Conservation (phyloP, 2,113 vertebrate species). For the Fregata magnificens region DNA sequence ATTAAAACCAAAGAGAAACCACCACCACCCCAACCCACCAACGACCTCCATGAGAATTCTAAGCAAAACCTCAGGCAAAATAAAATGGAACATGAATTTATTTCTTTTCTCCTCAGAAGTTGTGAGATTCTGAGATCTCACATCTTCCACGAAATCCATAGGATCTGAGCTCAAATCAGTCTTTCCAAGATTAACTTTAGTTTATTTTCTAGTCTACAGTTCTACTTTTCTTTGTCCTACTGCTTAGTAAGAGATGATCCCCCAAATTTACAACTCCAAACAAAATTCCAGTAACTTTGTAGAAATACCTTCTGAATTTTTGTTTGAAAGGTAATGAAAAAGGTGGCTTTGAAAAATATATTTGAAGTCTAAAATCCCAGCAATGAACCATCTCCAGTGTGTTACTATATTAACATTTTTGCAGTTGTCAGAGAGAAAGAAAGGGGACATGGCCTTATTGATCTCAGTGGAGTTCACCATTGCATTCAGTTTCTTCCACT, state of each 20-base stretch:
- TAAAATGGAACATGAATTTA: not conserved
- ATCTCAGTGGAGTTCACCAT: rapidly evolving
- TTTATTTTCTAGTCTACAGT: not conserved
- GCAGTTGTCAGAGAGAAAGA: not conserved
- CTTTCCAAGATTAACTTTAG: not conserved
- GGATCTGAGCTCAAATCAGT: not conserved
- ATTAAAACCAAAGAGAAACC: not conserved
- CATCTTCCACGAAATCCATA: not conserved
- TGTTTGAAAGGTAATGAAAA: not conserved
- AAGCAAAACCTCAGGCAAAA: not conserved
- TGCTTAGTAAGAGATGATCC: not conserved
- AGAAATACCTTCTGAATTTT: not conserved
- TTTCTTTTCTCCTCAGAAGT: not conserved
- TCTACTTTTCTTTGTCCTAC: not conserved
- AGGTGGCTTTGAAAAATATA: not conserved
- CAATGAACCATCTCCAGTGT: not conserved
- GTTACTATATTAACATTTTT: not conserved
- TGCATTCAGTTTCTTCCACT: not conserved
- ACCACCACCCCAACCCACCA: not conserved
- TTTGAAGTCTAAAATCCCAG: not conserved
- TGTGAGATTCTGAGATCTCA: not conserved
- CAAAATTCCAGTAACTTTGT: not conserved
- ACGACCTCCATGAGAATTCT: not conserved
- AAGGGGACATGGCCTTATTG: not conserved
- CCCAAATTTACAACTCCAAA: not conserved